Evolutionary conservation across 2,113 vertebrate species (phyloP).

Genomic region (Cygnus atratus): DNA sequence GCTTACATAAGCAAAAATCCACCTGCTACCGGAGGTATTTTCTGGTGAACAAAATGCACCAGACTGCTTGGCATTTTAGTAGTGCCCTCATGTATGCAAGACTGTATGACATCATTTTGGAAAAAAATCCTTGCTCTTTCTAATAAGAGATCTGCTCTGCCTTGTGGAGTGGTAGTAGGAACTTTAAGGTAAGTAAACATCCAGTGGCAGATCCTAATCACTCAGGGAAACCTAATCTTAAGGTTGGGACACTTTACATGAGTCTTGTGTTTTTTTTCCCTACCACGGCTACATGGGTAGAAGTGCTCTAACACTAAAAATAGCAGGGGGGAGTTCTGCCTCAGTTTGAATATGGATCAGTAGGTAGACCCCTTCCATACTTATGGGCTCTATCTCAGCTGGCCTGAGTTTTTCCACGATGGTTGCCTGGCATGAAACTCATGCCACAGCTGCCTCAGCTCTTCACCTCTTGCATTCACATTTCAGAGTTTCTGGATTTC

Average conservation of each 20-base stretch:
- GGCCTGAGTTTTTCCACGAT: neutral
- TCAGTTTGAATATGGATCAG: neutral
- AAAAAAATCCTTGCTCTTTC: neutral
- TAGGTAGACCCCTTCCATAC: rapidly evolving
- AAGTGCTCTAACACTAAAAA: neutral
- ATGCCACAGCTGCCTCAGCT: neutral
- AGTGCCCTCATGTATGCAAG: neutral
- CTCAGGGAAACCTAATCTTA: neutral
- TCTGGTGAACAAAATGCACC: neutral
- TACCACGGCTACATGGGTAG: neutral
- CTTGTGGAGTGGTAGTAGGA: neutral
- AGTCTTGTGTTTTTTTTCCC: neutral
- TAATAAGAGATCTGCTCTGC: neutral
- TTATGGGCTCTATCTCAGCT: neutral
- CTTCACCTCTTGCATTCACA: neutral
- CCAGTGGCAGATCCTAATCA: neutral
- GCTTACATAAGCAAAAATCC: neutral
- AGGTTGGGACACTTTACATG: neutral
- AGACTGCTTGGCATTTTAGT: neutral
- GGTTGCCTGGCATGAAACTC: neutral
- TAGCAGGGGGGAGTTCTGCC: neutral
- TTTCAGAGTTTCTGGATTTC: neutral
- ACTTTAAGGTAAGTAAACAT: neutral
- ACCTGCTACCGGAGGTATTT: neutral
- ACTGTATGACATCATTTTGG: neutral